Evolutionary conservation across 2,797 vertebrate species (phyloP).

Genomic region (Cuniculus paca): DNA sequence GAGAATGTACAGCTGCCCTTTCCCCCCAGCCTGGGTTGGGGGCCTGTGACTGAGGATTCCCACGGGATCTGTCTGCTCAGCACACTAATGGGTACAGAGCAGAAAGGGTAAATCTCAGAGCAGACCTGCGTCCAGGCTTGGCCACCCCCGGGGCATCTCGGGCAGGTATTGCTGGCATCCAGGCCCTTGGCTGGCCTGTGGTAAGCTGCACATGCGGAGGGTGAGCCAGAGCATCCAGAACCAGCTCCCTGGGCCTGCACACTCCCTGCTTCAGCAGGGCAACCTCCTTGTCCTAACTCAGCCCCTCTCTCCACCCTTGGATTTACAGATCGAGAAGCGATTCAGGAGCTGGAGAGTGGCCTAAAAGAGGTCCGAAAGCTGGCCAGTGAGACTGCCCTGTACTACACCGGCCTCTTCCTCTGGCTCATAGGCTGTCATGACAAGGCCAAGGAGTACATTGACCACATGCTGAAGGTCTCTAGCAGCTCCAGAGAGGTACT

Average conservation of each 20-base stretch:
- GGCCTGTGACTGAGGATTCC: not conserved
- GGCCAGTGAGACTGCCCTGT: constrained; percentile 74
- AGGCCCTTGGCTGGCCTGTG: not conserved
- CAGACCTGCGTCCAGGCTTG: not conserved
- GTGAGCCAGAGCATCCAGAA: not conserved
- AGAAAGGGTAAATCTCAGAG: not conserved
- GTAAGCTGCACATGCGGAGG: not conserved
- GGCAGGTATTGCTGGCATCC: fast-evolving
- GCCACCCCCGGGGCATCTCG: fast-evolving
- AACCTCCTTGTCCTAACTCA: not conserved
- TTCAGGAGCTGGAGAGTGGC: constrained; percentile 85
- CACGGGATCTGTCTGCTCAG: not conserved
- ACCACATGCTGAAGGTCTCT: constrained; percentile 85
- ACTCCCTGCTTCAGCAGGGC: not conserved
- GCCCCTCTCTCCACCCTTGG: not conserved
- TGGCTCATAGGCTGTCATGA: constrained; percentile 85
- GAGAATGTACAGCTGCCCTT: not conserved
- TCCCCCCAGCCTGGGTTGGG: not conserved
- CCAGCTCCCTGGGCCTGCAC: not conserved
- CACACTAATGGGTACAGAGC: not conserved
- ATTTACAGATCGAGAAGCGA: constrained; percentile 83
- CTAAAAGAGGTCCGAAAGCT: constrained; percentile 84
- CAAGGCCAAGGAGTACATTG: constrained; percentile 87
- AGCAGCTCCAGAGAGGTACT: constrained; percentile 82
- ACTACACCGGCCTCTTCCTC: constrained; percentile 85